phyloP scores from a whole-genome alignment of 2,113 vertebrate species.

The Thamnophis sirtalis region DNA sequence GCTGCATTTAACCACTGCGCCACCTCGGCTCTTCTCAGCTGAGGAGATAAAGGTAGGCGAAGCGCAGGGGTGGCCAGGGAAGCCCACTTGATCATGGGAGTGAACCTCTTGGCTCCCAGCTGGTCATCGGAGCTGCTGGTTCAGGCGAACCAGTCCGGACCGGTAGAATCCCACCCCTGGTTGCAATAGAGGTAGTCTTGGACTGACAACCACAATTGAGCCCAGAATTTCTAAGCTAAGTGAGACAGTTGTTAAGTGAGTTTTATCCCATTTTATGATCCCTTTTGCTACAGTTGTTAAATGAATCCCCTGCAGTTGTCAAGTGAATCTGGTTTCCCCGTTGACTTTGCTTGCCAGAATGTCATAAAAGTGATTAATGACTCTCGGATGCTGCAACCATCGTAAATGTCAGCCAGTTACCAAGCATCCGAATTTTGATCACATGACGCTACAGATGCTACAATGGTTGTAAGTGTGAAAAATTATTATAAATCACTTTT shows the following conservation, averaged over 20 bases:
- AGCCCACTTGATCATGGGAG: too few species aligned
- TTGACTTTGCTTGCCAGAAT: not conserved
- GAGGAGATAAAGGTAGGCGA: too few species aligned
- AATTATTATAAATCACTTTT: not conserved
- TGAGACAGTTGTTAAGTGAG: not conserved
- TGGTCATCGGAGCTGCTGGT: too few species aligned
- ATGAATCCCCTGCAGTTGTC: not conserved
- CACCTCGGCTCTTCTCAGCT: too few species aligned
- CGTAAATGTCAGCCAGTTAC: not conserved
- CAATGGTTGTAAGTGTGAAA: not conserved
- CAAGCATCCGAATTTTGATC: not conserved
- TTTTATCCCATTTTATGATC: not conserved
- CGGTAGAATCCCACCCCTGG: not conserved
- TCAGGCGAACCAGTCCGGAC: too few species aligned
- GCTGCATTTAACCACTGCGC: too few species aligned
- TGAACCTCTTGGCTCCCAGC: too few species aligned
- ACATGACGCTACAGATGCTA: too few species aligned
- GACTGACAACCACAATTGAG: not conserved
- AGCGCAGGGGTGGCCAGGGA: too few species aligned
- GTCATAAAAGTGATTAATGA: not conserved
- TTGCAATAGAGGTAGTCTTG: not conserved
- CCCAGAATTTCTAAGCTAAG: not conserved
- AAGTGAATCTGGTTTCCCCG: not conserved
- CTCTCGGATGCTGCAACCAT: not conserved
- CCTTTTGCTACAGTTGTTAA: not conserved